Base-by-base conservation (phyloP, 2,113 vertebrate genomes). In the Tricholaema leucomelas region DNA sequence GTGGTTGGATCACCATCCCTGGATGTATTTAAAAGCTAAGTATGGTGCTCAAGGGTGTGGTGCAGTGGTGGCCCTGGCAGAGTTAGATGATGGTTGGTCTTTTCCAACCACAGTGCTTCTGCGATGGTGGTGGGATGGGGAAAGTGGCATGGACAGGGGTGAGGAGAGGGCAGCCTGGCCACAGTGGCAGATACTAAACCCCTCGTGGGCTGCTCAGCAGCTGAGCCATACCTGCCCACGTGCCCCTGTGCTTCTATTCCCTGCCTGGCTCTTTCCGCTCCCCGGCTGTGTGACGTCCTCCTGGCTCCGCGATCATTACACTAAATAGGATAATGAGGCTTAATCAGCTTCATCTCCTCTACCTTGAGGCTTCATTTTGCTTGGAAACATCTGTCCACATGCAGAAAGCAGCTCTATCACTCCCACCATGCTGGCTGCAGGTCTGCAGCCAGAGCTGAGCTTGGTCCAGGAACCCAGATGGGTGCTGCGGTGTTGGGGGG, bases 281-380 rank as follows among this genome's bases (percentile, higher is more conserved):
- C 46, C 38, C 0, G 4, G 42, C 28, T 67, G 46, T 13, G 2
- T 69, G 42, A 6, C 8, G 31, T 69, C 67, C 70, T 56, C 83
- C 17, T 6, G 7, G 15, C 81, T 66, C 46, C 1, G 4, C 3
- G 13, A 24, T 82, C 48, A 8, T 80, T 42, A 33, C 1, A 1
- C 78, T 74, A 66, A 92, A 54, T 35, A 9, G 36, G 75, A 87
- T 94, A 91, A 93, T 71, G 87, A 83, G 87, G 23, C 56, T 89
- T 90, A 85, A 93, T 94, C 40, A 70, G 85, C 87, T 76, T 80
- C 56, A 69, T 79, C 81, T 92, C 78, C 71, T 76, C 67, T 85
- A 56, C 55, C 81, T 79, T 4, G 3, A 66, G 81, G 81, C 82
- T 82, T 46, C 5, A 0, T 38, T 42, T 33, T 30, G 31, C 91